Conservation (phyloP, 1,140 invertebrate genomes). For the Akabosia matsudoensis region DNA sequence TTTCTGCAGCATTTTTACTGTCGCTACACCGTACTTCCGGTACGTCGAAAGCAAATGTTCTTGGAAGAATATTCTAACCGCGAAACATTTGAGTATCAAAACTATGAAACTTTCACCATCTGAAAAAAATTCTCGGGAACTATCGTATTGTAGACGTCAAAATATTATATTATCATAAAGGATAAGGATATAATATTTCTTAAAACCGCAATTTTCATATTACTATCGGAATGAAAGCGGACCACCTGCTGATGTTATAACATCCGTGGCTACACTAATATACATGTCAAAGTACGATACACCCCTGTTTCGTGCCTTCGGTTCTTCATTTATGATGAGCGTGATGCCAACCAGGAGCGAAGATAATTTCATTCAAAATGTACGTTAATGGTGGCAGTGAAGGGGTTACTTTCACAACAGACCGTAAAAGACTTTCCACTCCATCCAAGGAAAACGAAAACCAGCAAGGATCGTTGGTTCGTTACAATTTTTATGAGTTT, state of each 20-base stretch:
- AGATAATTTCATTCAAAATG: conserved; percentile 21
- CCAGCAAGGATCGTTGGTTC: no score
- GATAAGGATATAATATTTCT: neutral
- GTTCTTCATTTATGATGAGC: neutral
- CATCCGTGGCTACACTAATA: neutral
- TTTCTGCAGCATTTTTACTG: no score
- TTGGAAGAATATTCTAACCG: no score
- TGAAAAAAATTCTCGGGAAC: no score
- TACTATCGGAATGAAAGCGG: neutral
- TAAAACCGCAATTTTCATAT: conserved; percentile 23
- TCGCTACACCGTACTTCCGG: no score
- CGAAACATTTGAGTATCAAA: no score
- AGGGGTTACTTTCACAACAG: neutral
- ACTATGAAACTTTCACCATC: no score
- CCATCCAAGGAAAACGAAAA: no score
- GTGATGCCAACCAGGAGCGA: neutral
- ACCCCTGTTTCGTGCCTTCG: neutral
- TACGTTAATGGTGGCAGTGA: neutral
- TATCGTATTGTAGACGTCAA: no score
- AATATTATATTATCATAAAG: no score
- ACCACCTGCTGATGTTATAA: neutral
- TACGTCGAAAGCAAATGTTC: no score
- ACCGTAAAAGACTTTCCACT: neutral
- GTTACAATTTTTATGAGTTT: conserved; percentile 7
- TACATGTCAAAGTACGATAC: neutral